Percentiles rank a stretch among this genome's conserved stretches.
These are phyloP conservation scores for Leptodactylus fallax DNA, from an alignment of 2,797 vertebrate genomes.

Conservation along the genomic window DNA sequence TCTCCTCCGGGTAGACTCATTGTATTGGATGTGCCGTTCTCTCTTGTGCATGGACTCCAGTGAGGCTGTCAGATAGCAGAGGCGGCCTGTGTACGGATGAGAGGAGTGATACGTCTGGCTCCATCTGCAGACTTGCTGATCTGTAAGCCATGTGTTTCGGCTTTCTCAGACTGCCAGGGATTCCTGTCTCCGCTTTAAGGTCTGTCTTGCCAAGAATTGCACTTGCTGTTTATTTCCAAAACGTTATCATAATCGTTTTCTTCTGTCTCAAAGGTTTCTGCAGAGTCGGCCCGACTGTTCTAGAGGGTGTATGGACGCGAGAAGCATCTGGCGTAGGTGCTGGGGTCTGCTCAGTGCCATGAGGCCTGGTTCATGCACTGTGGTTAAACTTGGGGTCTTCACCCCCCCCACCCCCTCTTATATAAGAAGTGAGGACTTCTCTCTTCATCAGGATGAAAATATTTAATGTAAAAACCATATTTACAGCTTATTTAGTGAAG, in stretches of 20 bases:
- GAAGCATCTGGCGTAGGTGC: not conserved
- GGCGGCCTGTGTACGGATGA: not conserved
- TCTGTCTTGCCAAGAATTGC: conserved; percentile 40
- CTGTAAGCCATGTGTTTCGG: conserved; percentile 36
- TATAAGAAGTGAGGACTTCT: too few species aligned
- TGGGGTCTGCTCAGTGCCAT: too few species aligned
- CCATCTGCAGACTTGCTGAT: not conserved
- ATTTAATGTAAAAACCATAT: too few species aligned
- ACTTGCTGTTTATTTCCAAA: conserved; percentile 37
- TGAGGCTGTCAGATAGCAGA: not conserved
- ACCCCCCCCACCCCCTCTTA: too few species aligned
- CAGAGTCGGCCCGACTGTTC: not conserved
- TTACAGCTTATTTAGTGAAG: too few species aligned
- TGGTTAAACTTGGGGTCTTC: too few species aligned
- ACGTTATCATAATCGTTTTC: conserved; percentile 34
- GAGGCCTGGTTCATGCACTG: too few species aligned
- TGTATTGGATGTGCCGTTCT: not conserved
- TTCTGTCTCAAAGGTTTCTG: conserved; percentile 2
- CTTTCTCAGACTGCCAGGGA: conserved; percentile 35
- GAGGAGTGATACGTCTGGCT: conserved; percentile 17
- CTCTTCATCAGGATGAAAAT: too few species aligned
- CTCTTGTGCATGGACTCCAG: too few species aligned
- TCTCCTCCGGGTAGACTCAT: not conserved
- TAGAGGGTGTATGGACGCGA: not conserved
- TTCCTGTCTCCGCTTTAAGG: conserved; percentile 25